phyloP scores from a whole-genome alignment of 2,888 invertebrate genomes.

The Polylopha cassiicola region DNA sequence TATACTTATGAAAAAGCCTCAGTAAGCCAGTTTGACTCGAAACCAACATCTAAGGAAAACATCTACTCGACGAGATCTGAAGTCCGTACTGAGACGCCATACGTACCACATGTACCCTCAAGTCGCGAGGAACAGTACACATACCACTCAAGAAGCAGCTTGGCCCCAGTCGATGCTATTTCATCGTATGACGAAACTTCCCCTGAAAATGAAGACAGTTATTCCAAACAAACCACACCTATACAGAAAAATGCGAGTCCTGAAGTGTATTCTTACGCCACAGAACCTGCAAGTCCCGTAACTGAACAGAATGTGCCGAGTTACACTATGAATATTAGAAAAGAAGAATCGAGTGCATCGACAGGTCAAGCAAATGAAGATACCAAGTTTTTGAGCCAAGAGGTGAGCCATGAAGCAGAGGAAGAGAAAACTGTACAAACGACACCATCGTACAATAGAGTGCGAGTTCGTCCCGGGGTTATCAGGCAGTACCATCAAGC shows the following conservation, averaged over 20 bases:
- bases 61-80: constrained; percentile 40
- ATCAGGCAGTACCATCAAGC: constrained; percentile 62
- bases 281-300: constrained; percentile 38
- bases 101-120: constrained; percentile 40
- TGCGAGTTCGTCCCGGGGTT: constrained; percentile 61
- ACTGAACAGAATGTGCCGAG: constrained; percentile 46
- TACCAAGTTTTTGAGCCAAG: constrained; percentile 34
- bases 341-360: constrained; percentile 39
- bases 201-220: constrained; percentile 44
- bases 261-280: constrained; percentile 35
- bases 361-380: constrained; percentile 33
- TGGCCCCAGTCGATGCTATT: constrained; percentile 42
- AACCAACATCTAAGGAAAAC: constrained; percentile 43
- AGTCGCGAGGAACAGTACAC: constrained; percentile 43
- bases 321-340: constrained; percentile 39
- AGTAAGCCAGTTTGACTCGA: constrained; percentile 44
- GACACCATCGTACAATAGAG: constrained; percentile 65
- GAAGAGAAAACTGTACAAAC: constrained; percentile 62
- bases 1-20: constrained; percentile 60
- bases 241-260: constrained; percentile 36
- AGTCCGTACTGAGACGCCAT: constrained; percentile 44
- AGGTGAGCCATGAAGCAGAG: constrained; percentile 38
- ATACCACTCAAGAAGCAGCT: constrained; percentile 45
- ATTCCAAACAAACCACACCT: constrained; percentile 43
- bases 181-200: constrained; percentile 40